These are phyloP conservation scores for Hippocampus barbouri DNA, from an alignment of 2,113 vertebrate species.

Conservation along the genomic window DNA sequence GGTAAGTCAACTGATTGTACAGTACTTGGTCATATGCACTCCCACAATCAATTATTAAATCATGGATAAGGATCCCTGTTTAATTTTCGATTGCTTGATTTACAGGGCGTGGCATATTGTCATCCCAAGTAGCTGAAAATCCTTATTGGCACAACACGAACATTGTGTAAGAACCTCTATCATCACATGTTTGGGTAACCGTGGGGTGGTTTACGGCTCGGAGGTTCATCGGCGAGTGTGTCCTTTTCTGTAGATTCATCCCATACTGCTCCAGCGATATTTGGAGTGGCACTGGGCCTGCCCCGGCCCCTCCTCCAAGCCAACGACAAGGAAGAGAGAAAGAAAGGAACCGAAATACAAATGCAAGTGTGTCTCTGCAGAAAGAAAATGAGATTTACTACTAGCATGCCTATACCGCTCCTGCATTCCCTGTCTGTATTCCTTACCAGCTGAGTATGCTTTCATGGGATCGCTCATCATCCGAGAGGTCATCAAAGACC, in stretches of 20 bases:
- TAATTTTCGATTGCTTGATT: constrained; percentile 28
- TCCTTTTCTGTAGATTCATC: constrained; percentile 68
- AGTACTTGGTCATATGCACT: constrained; percentile 8
- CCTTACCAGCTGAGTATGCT: constrained; percentile 65
- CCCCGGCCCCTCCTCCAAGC: constrained; percentile 50
- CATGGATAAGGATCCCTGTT: constrained; percentile 6
- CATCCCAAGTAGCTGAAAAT: constrained; percentile 73
- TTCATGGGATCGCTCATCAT: constrained; percentile 82
- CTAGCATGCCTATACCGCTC: background rate
- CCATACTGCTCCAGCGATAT: constrained; percentile 84
- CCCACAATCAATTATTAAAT: background rate
- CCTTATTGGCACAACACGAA: constrained; percentile 81
- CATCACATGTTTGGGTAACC: background rate
- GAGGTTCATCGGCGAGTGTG: constrained; percentile 2
- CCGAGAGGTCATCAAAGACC: constrained; percentile 79
- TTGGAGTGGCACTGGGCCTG: constrained; percentile 77
- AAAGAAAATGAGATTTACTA: background rate
- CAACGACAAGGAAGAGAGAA: constrained; percentile 57
- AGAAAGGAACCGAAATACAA: constrained; percentile 47
- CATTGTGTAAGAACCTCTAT: constrained; percentile 72
- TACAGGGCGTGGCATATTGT: constrained; percentile 77
- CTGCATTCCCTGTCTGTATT: constrained; percentile 5
- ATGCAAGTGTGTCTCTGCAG: constrained; percentile 48
- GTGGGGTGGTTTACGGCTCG: background rate
- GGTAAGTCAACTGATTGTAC: constrained; percentile 48